Evolutionary conservation across 2,888 invertebrate genomes (phyloP).

Genomic region (Machimus rusticus): DNA sequence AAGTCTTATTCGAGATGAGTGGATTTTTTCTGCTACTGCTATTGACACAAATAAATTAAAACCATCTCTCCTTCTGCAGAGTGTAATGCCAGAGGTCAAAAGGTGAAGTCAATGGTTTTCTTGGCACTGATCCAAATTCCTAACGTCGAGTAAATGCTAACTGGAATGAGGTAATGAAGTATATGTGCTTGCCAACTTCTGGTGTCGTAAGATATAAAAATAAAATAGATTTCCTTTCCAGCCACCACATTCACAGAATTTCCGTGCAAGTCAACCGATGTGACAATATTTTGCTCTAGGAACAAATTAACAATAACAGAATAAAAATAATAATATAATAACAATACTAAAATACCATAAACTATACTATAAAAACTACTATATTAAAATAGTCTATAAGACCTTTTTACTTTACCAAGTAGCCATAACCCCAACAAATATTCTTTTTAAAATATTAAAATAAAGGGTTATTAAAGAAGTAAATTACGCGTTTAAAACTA

Average conservation of each 20-base stretch:
- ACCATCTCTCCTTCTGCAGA: not conserved
- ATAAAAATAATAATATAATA: too few relatives aligned
- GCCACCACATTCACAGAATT: not conserved
- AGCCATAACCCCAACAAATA: too few relatives aligned
- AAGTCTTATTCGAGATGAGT: not conserved
- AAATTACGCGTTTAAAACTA: too few relatives aligned
- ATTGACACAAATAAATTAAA: not conserved
- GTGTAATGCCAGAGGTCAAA: not conserved
- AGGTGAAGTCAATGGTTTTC: not conserved
- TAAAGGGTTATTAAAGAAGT: too few relatives aligned
- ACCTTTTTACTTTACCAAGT: too few relatives aligned
- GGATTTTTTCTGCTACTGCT: not conserved
- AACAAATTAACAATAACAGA: too few relatives aligned
- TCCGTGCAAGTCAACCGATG: not conserved
- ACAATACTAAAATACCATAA: too few relatives aligned
- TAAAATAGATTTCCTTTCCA: not conserved
- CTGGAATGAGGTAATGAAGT: not conserved
- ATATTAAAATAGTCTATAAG: too few relatives aligned
- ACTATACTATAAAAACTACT: too few relatives aligned
- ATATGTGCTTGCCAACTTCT: not conserved
- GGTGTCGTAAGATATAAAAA: not conserved
- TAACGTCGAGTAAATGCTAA: not conserved
- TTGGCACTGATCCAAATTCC: not conserved
- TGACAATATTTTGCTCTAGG: too few relatives aligned
- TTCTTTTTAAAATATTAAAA: too few relatives aligned